Base-by-base conservation (phyloP, 2,888 invertebrate genomes). In the Troglohyphantes excavatus region DNA sequence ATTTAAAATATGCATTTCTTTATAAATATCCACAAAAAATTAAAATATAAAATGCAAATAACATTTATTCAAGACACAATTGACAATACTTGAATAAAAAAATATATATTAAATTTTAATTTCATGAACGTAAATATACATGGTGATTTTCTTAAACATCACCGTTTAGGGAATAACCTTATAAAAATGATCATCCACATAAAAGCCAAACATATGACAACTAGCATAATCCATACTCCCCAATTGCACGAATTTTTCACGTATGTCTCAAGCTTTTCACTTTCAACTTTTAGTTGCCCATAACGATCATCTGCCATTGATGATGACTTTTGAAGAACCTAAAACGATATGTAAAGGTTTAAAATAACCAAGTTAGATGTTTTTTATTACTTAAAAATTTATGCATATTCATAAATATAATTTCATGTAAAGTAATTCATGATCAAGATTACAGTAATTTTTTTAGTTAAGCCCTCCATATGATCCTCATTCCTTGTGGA, bases 141-240 rank as follows among this genome's bases (percentile, higher is more conserved):
- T 53, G 5, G 5, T 7, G 17, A 29, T 61, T 46, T 17, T 72
- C 7, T 39, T 39, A 13, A 13, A 63, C 19, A 59, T 82, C 29
- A 82, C 59, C 86, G 72, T 39, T 90, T 90, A 11, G 91, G 90
- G 63, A 90, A 87, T 9, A 91, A 19, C 39, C 90, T 59, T 33
- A 91, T 91, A 46, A 91, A 91, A 26, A 91, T 67, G 33, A 91
- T 90, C 91, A 98, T 98, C 94, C 96, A 96, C 91, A 98, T 96
- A 94, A 98, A 98, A 92, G 97, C 96, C 85, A 96, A 94, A 93
- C 97, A 95, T 70, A 98, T 98, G 73, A 97, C 94, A 6, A 96
- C 95, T 81, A 98, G 94, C 96, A 98, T 96, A 53, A 98, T 94
- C 97, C 98, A 98, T 92, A 98, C 95, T 98, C 98, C 98, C 93